Percentiles rank a stretch among this genome's conserved stretches.
Evolutionary conservation across 2,888 invertebrate genomes (phyloP).

Genomic region (Cephus sareptanus): DNA sequence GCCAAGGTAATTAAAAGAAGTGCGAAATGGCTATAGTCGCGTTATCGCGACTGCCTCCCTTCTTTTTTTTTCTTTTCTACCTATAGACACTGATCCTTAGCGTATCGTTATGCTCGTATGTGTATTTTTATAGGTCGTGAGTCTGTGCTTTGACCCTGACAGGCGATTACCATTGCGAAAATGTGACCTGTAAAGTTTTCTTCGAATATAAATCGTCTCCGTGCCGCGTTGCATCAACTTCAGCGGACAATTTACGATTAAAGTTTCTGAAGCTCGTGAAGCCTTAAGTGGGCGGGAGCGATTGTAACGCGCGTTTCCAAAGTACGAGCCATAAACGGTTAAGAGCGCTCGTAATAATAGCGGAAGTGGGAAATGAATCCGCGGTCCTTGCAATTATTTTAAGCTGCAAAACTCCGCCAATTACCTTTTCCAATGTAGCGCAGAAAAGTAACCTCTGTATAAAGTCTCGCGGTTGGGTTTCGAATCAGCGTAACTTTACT

Average conservation of each 20-base stretch:
- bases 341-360: constrained; percentile 1
- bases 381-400: not conserved
- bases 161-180: constrained; percentile 7
- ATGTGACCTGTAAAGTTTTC: not conserved
- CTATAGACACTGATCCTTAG: not conserved
- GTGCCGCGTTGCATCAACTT: constrained; percentile 36
- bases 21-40: not conserved
- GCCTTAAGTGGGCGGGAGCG: constrained; percentile 20
- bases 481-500: not conserved
- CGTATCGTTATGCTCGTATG: not conserved
- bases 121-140: not conserved
- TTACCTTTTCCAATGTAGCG: not conserved
- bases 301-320: constrained; percentile 26
- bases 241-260: constrained; percentile 34
- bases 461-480: not conserved
- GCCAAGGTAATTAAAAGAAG: not conserved
- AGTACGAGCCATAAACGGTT: constrained; percentile 20
- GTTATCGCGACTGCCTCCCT: not conserved
- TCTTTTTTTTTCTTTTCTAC: not conserved
- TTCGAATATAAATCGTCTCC: constrained; percentile 27
- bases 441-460: not conserved
- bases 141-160: not conserved
- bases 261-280: constrained; percentile 29
- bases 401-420: not conserved
- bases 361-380: not conserved